Conservation (phyloP, 2,113 vertebrate genomes). For the Ictidomys tridecemlineatus region DNA sequence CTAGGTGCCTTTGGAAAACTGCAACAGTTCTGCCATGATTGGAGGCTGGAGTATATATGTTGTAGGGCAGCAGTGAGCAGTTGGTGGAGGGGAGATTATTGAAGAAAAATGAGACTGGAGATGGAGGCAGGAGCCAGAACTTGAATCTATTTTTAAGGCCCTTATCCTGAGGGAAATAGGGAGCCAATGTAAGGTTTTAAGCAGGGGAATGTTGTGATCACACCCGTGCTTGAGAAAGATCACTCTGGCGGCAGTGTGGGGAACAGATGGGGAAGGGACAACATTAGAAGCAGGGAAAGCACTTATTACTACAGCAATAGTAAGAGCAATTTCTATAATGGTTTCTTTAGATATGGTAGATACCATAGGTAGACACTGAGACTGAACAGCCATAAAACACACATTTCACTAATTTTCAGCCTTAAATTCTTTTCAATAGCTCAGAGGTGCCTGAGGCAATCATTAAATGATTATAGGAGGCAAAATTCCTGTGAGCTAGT, state of each 20-base stretch:
- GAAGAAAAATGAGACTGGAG: conserved; percentile 59
- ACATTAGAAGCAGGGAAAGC: conserved; percentile 66
- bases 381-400: neutral
- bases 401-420: neutral
- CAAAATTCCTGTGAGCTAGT: neutral
- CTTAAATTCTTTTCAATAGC: neutral
- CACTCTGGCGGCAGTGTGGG: conserved; percentile 71
- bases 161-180: conserved; percentile 72
- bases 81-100: conserved; percentile 59
- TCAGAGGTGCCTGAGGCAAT: neutral
- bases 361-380: neutral
- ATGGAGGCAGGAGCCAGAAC: conserved; percentile 73
- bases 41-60: neutral
- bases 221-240: conserved; percentile 73
- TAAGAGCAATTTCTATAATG: conserved; percentile 62
- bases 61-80: conserved; percentile 53
- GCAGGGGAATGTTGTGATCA: conserved; percentile 79
- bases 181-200: conserved; percentile 74
- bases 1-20: conserved; percentile 24
- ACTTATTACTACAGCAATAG: conserved; percentile 76
- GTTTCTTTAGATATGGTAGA: conserved; percentile 4
- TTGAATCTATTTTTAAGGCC: conserved; percentile 79
- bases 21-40: neutral
- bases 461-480: neutral
- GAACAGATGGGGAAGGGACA: conserved; percentile 77